Base-by-base conservation (phyloP, 2,888 invertebrate species). In the Conchocele bisecta region DNA sequence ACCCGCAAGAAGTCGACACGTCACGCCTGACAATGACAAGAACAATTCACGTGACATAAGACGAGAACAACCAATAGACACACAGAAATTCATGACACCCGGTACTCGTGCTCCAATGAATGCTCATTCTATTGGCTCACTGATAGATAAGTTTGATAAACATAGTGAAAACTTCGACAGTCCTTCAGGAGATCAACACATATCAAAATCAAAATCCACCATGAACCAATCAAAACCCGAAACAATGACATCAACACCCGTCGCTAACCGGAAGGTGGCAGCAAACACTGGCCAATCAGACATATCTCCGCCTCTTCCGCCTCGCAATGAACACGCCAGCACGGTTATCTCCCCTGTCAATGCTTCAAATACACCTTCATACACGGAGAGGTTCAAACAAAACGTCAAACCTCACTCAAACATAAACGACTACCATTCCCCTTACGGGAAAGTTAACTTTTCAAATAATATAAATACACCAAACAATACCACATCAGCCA, bases 101-200 rank as follows among this genome's bases (percentile, higher is more conserved):
- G 29, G 50, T 48, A 56, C 50, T 15, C 56, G 39, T 39, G 44
- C 29, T 15, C 15, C 53, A 42, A 68, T 61, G 50, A 75, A 80
- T 60, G 73, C 63, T 11, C 72, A 74, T 39, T 79, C 84, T 17
- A 82, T 86, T 24, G 79, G 79, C 4, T 77, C 84, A 2, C 71
- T 87, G 5, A 84, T 86, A 22, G 81, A 84, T 57, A 78, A 79
- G 29, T 87, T 85, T 79, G 86, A 85, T 67, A 79, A 80, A 35
- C 73, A 76, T 35, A 75, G 76, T 17, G 66, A 64, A 13, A 65
- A 66, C 26, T 66, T 71, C 29, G 50, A 64, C 7, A n/a, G 41
- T 6, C 42, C 54, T 26, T 3, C 11, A 20, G 15, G 31, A 6
- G 15, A 17, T n/a, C 3, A 9, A 20, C 28, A 15, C 3, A 33